Percentiles rank a stretch among this genome's conserved stretches.
These are phyloP conservation scores for Sycophila sp. DNA, from an alignment of 1,140 invertebrate genomes.

Conservation along the genomic window DNA sequence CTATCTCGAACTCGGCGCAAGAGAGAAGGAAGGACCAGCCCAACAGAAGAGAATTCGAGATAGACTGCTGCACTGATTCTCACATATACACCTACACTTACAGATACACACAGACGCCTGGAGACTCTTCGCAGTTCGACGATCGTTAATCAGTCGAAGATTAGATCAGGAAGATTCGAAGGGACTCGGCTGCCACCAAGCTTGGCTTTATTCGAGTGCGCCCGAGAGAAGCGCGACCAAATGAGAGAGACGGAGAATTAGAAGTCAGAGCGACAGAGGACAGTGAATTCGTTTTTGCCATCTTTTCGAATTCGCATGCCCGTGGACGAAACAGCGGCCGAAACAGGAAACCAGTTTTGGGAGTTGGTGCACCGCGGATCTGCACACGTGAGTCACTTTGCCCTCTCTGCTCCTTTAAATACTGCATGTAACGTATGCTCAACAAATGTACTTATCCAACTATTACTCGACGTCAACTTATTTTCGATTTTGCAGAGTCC, in stretches of 20 bases:
- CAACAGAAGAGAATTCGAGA: slow-evolving; percentile 43
- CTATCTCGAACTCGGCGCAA: slow-evolving; percentile 8
- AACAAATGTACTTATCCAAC: slow-evolving; percentile 28
- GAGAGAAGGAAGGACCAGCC: slow-evolving; percentile 19
- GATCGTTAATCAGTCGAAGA: slow-evolving; percentile 62
- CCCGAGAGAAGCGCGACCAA: neutral
- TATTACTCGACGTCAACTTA: slow-evolving; percentile 35
- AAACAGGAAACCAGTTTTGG: slow-evolving; percentile 49
- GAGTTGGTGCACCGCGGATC: slow-evolving; percentile 26
- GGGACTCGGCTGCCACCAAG: slow-evolving; percentile 44
- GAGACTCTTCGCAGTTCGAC: slow-evolving; percentile 36
- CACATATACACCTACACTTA: slow-evolving; percentile 42
- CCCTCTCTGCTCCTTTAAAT: neutral
- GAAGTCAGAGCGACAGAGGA: slow-evolving; percentile 23
- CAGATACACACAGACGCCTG: neutral
- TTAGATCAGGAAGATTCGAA: slow-evolving; percentile 59
- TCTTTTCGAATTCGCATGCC: slow-evolving; percentile 45
- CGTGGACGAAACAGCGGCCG: neutral
- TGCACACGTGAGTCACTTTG: neutral
- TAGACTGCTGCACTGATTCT: slow-evolving; percentile 45
- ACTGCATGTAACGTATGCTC: neutral
- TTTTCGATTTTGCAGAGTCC: slow-evolving; percentile 34
- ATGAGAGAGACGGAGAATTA: neutral
- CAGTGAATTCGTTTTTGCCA: slow-evolving; percentile 46
- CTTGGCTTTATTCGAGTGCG: slow-evolving; percentile 38